A percentile compares a stretch with the other conserved stretches of the same genome.
Conservation (phyloP, 1,140 invertebrate genomes). For the Drosophila eugracilis region DNA sequence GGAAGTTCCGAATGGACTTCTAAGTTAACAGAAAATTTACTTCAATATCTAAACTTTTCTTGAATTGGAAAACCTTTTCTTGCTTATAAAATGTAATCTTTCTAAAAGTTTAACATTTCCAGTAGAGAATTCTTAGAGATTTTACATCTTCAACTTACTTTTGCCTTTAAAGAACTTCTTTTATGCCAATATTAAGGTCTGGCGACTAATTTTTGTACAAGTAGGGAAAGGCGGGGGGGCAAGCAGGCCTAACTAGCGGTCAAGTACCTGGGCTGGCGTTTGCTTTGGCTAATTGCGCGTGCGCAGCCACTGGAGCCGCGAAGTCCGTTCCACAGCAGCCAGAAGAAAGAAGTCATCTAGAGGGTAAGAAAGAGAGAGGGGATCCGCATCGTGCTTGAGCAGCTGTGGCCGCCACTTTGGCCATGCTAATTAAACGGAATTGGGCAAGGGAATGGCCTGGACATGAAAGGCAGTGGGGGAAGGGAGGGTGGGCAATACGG, state of each 20-base stretch:
- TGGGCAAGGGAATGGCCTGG: conserved; percentile 51
- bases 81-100: too few species aligned
- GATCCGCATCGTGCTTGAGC: conserved; percentile 57
- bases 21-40: too few species aligned
- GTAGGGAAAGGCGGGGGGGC: background rate
- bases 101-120: too few species aligned
- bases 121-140: too few species aligned
- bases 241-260: conserved; percentile 45
- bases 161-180: background rate
- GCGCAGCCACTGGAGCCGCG: conserved; percentile 72
- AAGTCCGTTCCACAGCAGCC: conserved; percentile 14
- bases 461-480: background rate
- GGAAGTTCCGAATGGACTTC: too few species aligned
- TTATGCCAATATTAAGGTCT: background rate
- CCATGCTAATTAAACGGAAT: conserved; percentile 80
- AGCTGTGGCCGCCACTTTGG: conserved; percentile 67
- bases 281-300: conserved; percentile 76
- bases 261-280: conserved; percentile 72
- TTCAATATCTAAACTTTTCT: too few species aligned
- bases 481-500: too few species aligned
- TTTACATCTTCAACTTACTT: too few species aligned
- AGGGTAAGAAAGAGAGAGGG: background rate
- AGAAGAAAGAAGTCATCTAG: background rate
- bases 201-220: background rate
- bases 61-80: too few species aligned